A percentile compares a stretch with the other conserved stretches of the same genome.
phyloP scores from a whole-genome alignment of 2,113 vertebrate species.

The Sclerurus mexicanus region DNA sequence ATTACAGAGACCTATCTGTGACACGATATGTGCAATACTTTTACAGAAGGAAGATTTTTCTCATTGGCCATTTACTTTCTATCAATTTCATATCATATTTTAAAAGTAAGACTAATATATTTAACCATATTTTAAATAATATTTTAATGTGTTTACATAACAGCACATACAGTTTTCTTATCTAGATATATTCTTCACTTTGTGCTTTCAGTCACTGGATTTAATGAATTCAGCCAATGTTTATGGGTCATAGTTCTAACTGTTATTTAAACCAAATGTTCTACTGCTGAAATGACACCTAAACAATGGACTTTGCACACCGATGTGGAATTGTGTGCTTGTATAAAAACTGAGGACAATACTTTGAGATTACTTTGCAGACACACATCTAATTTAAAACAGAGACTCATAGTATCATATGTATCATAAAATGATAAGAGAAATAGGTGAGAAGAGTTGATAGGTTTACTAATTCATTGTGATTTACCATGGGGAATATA shows the following conservation, averaged over 20 bases:
- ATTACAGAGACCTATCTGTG: background rate
- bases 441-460: background rate
- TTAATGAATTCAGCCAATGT: background rate
- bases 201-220: background rate
- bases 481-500: background rate
- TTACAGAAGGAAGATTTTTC: background rate
- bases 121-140: background rate
- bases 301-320: background rate
- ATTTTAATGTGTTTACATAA: background rate
- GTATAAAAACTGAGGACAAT: background rate
- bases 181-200: background rate
- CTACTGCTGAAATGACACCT: background rate
- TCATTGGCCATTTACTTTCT: background rate
- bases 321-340: background rate
- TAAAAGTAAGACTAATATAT: background rate
- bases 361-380: background rate
- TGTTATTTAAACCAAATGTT: background rate
- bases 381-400: background rate
- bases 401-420: background rate
- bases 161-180: background rate
- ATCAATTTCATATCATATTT: background rate
- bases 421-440: background rate
- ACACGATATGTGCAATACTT: background rate
- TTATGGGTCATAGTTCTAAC: background rate
- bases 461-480: background rate